These are phyloP conservation scores for Sycophila sp. DNA, from an alignment of 1,140 invertebrate genomes.

Conservation along the genomic window DNA sequence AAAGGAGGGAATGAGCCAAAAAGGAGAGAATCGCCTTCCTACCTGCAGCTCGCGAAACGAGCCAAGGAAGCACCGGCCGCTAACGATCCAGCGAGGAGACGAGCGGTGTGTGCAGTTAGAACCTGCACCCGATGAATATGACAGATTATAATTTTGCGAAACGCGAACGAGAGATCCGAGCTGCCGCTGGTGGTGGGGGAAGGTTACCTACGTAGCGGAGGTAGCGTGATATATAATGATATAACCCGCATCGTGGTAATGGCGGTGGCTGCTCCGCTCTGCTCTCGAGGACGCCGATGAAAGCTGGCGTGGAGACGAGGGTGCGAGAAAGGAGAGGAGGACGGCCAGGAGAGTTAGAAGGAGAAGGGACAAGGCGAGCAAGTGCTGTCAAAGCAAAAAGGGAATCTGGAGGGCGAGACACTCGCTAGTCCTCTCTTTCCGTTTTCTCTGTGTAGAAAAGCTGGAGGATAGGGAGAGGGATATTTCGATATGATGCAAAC, in stretches of 20 bases:
- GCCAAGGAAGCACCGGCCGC: background rate
- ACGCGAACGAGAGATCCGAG: background rate
- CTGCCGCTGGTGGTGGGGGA: background rate
- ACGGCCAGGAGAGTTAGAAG: background rate
- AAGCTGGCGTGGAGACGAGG: too few relatives aligned
- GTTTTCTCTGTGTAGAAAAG: background rate
- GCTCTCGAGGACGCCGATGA: background rate
- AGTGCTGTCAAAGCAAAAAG: constrained; percentile 48
- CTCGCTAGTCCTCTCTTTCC: background rate
- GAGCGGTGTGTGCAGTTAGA: constrained; percentile 5
- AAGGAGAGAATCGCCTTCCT: background rate
- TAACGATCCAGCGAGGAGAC: constrained; percentile 27
- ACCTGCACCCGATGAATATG: constrained; percentile 52
- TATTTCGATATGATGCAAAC: constrained; percentile 11
- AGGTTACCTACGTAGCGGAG: background rate
- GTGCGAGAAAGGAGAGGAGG: background rate
- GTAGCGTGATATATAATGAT: constrained; percentile 20
- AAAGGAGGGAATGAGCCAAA: constrained; percentile 3
- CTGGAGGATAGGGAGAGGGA: constrained; percentile 9
- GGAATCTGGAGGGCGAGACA: constrained; percentile 14
- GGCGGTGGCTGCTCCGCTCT: background rate
- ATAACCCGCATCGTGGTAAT: constrained; percentile 11
- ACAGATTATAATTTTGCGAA: constrained; percentile 52
- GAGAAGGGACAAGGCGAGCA: constrained; percentile 38
- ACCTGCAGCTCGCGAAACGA: background rate